Conservation (phyloP, 2,113 vertebrate species). For the Lepus europaeus region DNA sequence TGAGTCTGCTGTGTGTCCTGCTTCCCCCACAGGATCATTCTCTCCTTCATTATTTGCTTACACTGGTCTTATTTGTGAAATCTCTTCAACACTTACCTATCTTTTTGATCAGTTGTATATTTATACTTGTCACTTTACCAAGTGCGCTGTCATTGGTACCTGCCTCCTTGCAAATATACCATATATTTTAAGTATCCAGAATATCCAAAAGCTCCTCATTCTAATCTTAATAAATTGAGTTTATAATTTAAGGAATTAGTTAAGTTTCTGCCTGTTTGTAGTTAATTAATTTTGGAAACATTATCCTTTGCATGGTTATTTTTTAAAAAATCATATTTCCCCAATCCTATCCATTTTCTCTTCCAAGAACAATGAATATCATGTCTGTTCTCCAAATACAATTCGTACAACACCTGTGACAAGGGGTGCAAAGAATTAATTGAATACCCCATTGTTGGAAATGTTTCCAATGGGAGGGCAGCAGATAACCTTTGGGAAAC, state of each 20-base stretch:
- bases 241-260: conserved; percentile 30
- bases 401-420: background rate
- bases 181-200: conserved; percentile 7
- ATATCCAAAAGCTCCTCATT: background rate
- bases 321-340: background rate
- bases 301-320: conserved; percentile 5
- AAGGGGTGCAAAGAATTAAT: conserved; percentile 9
- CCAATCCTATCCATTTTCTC: background rate
- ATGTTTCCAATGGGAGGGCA: background rate
- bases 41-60: too few relatives aligned
- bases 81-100: too few relatives aligned
- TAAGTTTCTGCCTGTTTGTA: conserved; percentile 15
- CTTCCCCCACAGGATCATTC: too few relatives aligned
- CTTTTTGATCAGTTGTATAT: too few relatives aligned
- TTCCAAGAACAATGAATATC: conserved; percentile 30
- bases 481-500: background rate
- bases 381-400: conserved; percentile 45
- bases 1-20: too few relatives aligned
- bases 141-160: too few relatives aligned
- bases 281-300: conserved; percentile 59
- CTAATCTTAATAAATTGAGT: conserved; percentile 38
- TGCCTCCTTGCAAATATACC: background rate
- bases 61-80: too few relatives aligned
- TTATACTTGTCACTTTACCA: too few relatives aligned
- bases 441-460: background rate